These are phyloP conservation scores for Brenthis hecate DNA, from an alignment of 2,888 invertebrate species.

Conservation along the genomic window DNA sequence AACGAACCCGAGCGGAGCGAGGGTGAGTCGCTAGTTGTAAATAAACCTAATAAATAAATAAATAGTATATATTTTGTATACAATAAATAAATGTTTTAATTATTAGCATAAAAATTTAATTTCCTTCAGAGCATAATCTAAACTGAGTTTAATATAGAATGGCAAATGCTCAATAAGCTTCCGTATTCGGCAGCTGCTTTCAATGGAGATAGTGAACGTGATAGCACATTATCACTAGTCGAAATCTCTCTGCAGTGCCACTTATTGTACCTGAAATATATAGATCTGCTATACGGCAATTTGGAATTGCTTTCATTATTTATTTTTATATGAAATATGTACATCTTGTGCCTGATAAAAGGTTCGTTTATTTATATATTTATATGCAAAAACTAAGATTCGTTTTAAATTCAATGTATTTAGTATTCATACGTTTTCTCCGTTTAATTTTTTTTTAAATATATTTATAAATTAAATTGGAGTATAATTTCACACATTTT, in stretches of 20 bases:
- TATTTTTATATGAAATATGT: not conserved
- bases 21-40: too few relatives aligned
- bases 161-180: constrained; percentile 18
- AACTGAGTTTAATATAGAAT: constrained; percentile 12
- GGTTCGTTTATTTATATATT: too few relatives aligned
- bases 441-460: too few relatives aligned
- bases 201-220: constrained; percentile 24
- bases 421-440: too few relatives aligned
- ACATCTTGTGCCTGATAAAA: too few relatives aligned
- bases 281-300: constrained; percentile 11
- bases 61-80: not conserved
- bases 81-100: not conserved
- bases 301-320: not conserved
- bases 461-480: too few relatives aligned
- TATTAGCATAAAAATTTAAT: not conserved
- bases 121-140: not conserved
- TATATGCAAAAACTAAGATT: too few relatives aligned
- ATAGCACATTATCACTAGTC: constrained; percentile 25
- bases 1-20: too few relatives aligned
- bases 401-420: too few relatives aligned
- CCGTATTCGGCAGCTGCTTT: constrained; percentile 25
- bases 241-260: constrained; percentile 18
- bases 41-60: too few relatives aligned
- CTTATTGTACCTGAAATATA: constrained; percentile 17
- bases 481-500: too few relatives aligned